A percentile compares a stretch with the other conserved stretches of the same genome.
phyloP scores from a whole-genome alignment of 1,140 invertebrate species.

The Drosophila kikkawai region DNA sequence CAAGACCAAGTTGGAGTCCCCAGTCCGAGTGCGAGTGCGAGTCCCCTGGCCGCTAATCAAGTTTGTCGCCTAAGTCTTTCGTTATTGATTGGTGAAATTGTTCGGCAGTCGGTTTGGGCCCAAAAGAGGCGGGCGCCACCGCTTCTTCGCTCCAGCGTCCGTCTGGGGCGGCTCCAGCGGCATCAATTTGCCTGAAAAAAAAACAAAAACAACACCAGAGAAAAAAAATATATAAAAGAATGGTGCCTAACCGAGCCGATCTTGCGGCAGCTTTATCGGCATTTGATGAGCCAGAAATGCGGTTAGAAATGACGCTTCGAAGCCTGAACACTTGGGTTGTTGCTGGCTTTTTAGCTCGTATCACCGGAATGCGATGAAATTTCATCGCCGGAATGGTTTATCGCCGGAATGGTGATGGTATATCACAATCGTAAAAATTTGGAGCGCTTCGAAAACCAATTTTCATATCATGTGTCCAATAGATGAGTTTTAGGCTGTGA shows the following conservation, averaged over 20 bases:
- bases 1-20: constrained; percentile 6
- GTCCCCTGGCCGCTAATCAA: constrained; percentile 64
- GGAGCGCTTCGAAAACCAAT: constrained; percentile 17
- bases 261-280: constrained; percentile 37
- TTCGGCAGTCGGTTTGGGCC: constrained; percentile 42
- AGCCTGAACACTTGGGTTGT: constrained; percentile 7
- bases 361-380: constrained; percentile 27
- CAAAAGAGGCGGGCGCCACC: constrained; percentile 50
- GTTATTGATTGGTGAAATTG: constrained; percentile 84
- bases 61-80: constrained; percentile 83
- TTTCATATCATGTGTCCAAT: constrained; percentile 8
- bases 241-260: constrained; percentile 48
- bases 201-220: background rate
- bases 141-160: constrained; percentile 21
- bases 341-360: constrained; percentile 11
- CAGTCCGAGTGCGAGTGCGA: constrained; percentile 7
- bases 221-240: constrained; percentile 23
- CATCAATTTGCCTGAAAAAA: constrained; percentile 37
- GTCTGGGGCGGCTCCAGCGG: constrained; percentile 59
- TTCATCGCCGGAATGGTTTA: constrained; percentile 11
- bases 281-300: constrained; percentile 46
- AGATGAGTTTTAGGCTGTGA: background rate
- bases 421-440: constrained; percentile 12
- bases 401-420: constrained; percentile 8
- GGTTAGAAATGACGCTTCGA: constrained; percentile 36